Evolutionary conservation across 1,140 invertebrate species (phyloP).

Genomic region (Cydia fagiglandana): DNA sequence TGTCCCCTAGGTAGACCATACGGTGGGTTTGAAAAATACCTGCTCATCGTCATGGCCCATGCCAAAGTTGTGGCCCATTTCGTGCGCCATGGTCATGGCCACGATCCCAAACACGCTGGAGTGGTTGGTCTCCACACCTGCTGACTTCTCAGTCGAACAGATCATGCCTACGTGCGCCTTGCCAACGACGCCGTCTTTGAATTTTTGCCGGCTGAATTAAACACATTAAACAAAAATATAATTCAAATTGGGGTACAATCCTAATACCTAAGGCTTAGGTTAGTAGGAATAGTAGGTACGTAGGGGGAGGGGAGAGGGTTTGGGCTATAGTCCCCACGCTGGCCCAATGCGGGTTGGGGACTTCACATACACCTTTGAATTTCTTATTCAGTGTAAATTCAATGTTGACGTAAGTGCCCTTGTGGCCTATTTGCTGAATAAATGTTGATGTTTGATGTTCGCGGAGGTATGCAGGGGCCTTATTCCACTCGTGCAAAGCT

Average conservation of each 20-base stretch:
- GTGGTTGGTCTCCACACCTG: slow-evolving; percentile 97
- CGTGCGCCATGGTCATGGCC: slow-evolving; percentile 98
- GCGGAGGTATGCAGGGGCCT: no score
- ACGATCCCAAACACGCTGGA: slow-evolving; percentile 92
- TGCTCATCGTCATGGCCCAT: slow-evolving; percentile 95
- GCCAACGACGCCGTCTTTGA: slow-evolving; percentile 94
- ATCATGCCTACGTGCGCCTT: slow-evolving; percentile 99
- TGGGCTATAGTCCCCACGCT: no score
- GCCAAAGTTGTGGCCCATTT: slow-evolving; percentile 99
- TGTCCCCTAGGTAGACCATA: not conserved
- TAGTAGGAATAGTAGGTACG: no score
- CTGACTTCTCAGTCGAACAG: slow-evolving; percentile 97
- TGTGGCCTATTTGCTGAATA: no score
- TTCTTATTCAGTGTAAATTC: no score
- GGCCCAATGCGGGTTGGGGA: no score
- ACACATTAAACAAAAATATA: slow-evolving; percentile 14
- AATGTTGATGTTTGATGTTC: no score
- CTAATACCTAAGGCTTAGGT: no score
- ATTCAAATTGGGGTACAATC: not conserved
- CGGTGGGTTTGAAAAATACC: not conserved
- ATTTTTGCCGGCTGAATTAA: slow-evolving; percentile 86
- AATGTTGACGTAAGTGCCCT: no score
- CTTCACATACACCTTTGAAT: no score
- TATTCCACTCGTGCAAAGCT: no score
- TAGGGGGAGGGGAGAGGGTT: no score